phyloP scores from a whole-genome alignment of 2,797 vertebrate species.

The Chelonia mydas region DNA sequence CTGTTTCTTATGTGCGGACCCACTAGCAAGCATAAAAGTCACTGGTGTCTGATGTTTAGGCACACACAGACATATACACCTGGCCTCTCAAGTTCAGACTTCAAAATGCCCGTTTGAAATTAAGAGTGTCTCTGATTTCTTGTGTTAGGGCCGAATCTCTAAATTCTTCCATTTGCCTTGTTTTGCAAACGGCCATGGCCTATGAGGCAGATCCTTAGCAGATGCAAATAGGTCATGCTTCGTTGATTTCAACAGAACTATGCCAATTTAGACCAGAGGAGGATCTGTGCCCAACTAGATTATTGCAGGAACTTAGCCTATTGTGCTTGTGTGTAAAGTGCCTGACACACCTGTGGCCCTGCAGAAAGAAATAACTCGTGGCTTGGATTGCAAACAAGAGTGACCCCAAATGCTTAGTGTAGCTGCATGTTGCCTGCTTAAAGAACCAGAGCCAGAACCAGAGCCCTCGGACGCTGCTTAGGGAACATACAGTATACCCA shows the following conservation, averaged over 20 bases:
- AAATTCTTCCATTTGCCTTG: not conserved
- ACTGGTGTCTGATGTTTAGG: not conserved
- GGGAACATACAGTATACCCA: not conserved
- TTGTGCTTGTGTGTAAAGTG: rapidly evolving
- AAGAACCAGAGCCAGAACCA: not conserved
- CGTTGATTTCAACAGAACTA: not conserved
- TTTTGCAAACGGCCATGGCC: not conserved
- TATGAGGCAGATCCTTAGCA: not conserved
- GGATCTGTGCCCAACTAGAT: rapidly evolving
- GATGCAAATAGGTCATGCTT: not conserved
- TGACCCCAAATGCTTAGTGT: not conserved
- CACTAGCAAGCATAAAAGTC: rapidly evolving
- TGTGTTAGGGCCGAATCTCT: not conserved
- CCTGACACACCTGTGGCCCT: not conserved
- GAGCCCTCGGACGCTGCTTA: not conserved
- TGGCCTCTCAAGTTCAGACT: not conserved
- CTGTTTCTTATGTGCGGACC: not conserved
- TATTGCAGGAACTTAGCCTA: rapidly evolving
- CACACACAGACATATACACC: no score
- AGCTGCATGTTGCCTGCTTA: not conserved
- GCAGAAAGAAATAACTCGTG: not conserved
- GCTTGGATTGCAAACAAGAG: not conserved
- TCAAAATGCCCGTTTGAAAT: not conserved
- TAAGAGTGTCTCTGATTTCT: not conserved
- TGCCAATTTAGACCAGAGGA: not conserved